phyloP scores from a whole-genome alignment of 2,113 vertebrate species.

The Anguilla japonica region DNA sequence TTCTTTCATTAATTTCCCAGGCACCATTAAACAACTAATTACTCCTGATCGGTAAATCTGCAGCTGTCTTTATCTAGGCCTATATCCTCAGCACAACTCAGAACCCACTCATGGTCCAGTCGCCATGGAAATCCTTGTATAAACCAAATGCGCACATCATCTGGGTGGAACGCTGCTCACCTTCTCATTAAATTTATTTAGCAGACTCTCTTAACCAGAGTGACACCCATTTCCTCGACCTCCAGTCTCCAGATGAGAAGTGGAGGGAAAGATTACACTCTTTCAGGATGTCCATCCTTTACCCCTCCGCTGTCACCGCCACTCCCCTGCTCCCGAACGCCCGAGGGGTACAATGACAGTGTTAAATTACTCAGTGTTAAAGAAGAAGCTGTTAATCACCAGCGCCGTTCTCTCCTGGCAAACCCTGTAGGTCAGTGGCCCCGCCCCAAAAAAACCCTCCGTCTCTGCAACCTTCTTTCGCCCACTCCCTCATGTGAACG shows the following conservation, averaged over 20 bases:
- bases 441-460: too few species aligned
- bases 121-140: neutral
- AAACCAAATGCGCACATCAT: neutral
- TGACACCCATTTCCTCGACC: neutral
- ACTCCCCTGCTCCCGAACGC: neutral
- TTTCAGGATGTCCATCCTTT: neutral
- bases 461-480: too few species aligned
- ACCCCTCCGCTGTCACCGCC: neutral
- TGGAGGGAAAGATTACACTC: neutral
- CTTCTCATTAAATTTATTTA: neutral
- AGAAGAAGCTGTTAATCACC: neutral
- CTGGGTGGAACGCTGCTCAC: neutral
- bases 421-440: neutral
- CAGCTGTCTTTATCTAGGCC: neutral
- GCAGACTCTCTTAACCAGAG: too few species aligned
- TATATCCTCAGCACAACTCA: neutral
- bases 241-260: neutral
- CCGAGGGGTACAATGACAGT: neutral
- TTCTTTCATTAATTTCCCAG: neutral
- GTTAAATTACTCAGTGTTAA: neutral
- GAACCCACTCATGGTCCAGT: neutral
- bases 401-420: neutral
- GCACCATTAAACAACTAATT: neutral
- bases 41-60: neutral
- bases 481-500: neutral